phyloP scores from a whole-genome alignment of 2,888 invertebrate species.

The Mesorhabditis sp. region DNA sequence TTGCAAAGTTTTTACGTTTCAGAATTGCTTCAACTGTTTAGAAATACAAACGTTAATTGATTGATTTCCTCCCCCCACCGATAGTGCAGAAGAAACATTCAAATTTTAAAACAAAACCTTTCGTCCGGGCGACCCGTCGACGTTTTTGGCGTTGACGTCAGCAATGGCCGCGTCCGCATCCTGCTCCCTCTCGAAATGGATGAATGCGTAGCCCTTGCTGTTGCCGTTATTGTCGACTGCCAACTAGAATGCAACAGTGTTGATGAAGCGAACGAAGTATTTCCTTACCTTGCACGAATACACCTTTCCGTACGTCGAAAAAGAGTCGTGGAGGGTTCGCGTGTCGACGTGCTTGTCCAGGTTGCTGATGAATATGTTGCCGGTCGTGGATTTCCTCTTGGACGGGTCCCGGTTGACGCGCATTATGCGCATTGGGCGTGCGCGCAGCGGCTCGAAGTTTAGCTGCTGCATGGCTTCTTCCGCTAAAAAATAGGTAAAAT shows the following conservation, averaged over 20 bases:
- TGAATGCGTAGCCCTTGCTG: constrained; percentile 63
- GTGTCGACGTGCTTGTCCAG: constrained; percentile 96
- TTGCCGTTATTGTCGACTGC: constrained; percentile 62
- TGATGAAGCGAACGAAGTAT: not conserved
- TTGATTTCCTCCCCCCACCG: too few species aligned
- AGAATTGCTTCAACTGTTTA: not conserved
- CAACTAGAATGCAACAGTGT: constrained; percentile 30
- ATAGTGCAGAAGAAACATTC: too few species aligned
- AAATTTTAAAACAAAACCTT: constrained; percentile 21
- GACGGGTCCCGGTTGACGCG: constrained; percentile 90
- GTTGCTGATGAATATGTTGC: constrained; percentile 99
- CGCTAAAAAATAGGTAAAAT: constrained; percentile 64
- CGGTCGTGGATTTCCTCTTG: constrained; percentile 92
- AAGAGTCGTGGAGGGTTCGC: constrained; percentile 98
- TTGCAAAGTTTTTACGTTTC: not conserved
- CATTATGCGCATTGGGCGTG: constrained; percentile 97
- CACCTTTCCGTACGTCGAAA: constrained; percentile 97
- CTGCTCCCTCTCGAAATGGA: constrained; percentile 57
- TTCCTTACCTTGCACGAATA: constrained; percentile 82
- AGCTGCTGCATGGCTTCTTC: constrained; percentile 98
- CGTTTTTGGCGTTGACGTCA: constrained; percentile 96
- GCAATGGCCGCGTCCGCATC: constrained; percentile 78
- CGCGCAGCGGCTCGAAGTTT: constrained; percentile 97
- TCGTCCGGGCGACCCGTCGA: constrained; percentile 89
- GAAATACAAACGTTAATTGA: not conserved